Base-by-base conservation (phyloP, 2,797 vertebrate species). In the Psittacula derbiana region DNA sequence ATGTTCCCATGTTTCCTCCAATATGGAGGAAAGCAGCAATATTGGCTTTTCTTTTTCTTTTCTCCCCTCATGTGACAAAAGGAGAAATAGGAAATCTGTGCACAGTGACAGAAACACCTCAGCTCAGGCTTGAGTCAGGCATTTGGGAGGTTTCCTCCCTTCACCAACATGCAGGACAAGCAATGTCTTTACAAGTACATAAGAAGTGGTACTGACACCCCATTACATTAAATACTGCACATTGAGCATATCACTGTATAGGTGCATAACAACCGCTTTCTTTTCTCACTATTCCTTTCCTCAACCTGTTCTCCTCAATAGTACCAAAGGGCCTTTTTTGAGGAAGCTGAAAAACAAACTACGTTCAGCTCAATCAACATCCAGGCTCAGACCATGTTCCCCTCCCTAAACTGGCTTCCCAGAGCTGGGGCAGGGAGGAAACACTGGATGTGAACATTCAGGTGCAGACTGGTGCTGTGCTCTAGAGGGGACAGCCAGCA, bases 361-460 rank as follows among this genome's bases (percentile, higher is more conserved):
- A 2, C 20, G 46, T 38, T 17, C 50, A 24, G 14, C 3, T 82
- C 72, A 50, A 0, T 4, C 0, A 2, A 47, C 49, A 44, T 47
- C 36, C 49, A 79, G 52, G 18, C 31, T 58, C 52, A 13, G 33
- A n/a, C 3, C 49, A 36, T 0, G 0, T 31, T 43, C 7, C 24
- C 17, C 25, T 43, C 23, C 12, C 69, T 12, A 11, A 5, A 13
- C 11, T 50, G 47, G 20, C 21, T 65, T 47, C 66, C 33, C 69
- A 40, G 69, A 38, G 49, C 44, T 25, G 62, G 25, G 31, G 18
- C 64, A 88, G 33, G 52, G 38, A 81, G 18, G 10, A 67, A 43
- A 38, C 9, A 0, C 31, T 9, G 23, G 30, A 10, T 25, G 8
- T n/a, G 41, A 66, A 20, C 8, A 2, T 8, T 12, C 1, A 1